phyloP scores from a whole-genome alignment of 2,113 vertebrate genomes.

The Stegastes partitus region DNA sequence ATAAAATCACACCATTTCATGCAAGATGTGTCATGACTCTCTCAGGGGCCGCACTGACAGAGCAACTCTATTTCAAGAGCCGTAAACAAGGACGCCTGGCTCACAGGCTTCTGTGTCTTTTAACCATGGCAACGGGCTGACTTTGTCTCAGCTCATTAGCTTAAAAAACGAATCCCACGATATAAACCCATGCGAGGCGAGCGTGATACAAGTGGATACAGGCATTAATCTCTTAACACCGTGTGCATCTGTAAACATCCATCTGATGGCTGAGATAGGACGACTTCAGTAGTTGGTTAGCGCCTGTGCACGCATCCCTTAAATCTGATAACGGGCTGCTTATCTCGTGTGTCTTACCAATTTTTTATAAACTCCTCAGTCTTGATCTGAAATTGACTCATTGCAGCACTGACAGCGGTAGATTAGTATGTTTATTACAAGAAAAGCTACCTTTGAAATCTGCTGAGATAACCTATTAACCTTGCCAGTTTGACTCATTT shows the following conservation, averaged over 20 bases:
- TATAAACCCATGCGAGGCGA: not conserved
- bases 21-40: slow-evolving; percentile 57
- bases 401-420: not conserved
- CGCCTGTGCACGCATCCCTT: not conserved
- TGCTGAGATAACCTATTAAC: slow-evolving; percentile 7
- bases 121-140: slow-evolving; percentile 45
- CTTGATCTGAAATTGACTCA: slow-evolving; percentile 61
- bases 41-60: slow-evolving; percentile 46
- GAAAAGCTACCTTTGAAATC: slow-evolving; percentile 39
- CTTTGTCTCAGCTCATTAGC: slow-evolving; percentile 18
- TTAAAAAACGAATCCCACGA: not conserved
- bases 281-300: slow-evolving; percentile 17
- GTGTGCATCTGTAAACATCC: not conserved
- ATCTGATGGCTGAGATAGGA: not conserved
- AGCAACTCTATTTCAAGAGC: slow-evolving; percentile 58
- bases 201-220: not conserved
- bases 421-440: slow-evolving; percentile 27
- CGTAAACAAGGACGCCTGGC: slow-evolving; percentile 20
- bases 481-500: slow-evolving; percentile 13
- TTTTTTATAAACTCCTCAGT: slow-evolving; percentile 60
- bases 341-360: slow-evolving; percentile 32
- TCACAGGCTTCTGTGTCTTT: slow-evolving; percentile 17
- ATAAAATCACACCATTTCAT: slow-evolving; percentile 58
- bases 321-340: slow-evolving; percentile 50
- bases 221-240: not conserved